Conservation (phyloP, 2,797 vertebrate species). For the Alca torda region DNA sequence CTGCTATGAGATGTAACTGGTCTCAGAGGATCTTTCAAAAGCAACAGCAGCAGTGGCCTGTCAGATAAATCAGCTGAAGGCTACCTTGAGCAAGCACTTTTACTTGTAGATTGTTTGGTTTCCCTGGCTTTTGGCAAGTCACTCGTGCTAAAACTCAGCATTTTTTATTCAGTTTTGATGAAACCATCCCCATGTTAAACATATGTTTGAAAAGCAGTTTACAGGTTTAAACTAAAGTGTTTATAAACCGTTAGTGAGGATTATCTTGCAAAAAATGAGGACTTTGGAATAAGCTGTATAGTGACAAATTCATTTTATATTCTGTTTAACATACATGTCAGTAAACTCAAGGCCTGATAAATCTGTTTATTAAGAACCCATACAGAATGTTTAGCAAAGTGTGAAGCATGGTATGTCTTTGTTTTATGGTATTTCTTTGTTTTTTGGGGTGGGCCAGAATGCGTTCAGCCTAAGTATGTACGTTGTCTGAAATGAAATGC, state of each 20-base stretch:
- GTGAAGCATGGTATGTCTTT: not conserved
- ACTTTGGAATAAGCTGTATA: not conserved
- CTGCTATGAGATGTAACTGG: not conserved
- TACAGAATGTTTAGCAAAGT: not conserved
- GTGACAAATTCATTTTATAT: not conserved
- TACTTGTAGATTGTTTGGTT: not conserved
- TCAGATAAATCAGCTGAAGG: not conserved
- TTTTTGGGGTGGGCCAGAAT: not conserved
- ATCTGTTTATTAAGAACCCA: not conserved
- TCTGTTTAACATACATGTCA: not conserved
- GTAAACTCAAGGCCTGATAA: not conserved
- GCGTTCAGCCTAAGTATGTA: not conserved
- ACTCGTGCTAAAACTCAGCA: not conserved
- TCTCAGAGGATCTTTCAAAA: not conserved
- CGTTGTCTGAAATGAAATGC: not conserved
- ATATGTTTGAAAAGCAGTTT: not conserved
- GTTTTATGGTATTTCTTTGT: not conserved
- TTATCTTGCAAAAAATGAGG: not conserved
- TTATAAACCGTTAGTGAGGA: not conserved
- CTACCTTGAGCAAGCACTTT: not conserved
- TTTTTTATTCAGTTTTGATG: not conserved
- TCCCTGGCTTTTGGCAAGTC: slow-evolving; percentile 4
- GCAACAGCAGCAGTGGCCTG: not conserved
- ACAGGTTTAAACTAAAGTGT: not conserved
- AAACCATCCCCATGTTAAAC: not conserved